A percentile compares a stretch with the other conserved stretches of the same genome.
Conservation (phyloP, 2,113 vertebrate species). For the Colinus virginianus region DNA sequence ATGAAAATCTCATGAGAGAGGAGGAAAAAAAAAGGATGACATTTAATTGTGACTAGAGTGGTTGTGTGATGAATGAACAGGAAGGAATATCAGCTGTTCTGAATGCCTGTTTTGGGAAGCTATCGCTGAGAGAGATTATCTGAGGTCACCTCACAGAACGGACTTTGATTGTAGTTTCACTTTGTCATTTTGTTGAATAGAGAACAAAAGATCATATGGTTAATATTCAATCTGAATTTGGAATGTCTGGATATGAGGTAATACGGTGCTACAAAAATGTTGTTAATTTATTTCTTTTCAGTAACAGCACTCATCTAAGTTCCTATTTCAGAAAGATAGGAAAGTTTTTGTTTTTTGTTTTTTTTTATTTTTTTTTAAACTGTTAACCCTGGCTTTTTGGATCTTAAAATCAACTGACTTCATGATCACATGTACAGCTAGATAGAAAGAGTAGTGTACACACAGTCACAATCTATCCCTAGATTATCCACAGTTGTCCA, state of each 20-base stretch:
- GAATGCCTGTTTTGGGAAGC: neutral
- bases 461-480: neutral
- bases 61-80: conserved; percentile 18
- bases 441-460: neutral
- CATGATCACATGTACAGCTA: neutral
- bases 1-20: conserved; percentile 14
- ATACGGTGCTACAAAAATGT: neutral
- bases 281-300: conserved; percentile 13
- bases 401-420: neutral
- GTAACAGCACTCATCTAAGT: neutral
- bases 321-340: conserved; percentile 8
- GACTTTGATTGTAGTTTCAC: conserved; percentile 64
- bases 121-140: conserved; percentile 23
- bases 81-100: neutral
- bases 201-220: conserved; percentile 14
- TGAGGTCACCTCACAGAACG: conserved; percentile 40
- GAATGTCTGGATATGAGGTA: conserved; percentile 27
- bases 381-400: neutral
- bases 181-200: conserved; percentile 13
- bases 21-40: neutral
- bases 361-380: neutral
- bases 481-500: neutral
- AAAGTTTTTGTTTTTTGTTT: neutral
- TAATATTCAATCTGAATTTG: conserved; percentile 58
- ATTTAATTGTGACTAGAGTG: neutral